Base-by-base conservation (phyloP, 2,113 vertebrate species). In the Grallaria varia region DNA sequence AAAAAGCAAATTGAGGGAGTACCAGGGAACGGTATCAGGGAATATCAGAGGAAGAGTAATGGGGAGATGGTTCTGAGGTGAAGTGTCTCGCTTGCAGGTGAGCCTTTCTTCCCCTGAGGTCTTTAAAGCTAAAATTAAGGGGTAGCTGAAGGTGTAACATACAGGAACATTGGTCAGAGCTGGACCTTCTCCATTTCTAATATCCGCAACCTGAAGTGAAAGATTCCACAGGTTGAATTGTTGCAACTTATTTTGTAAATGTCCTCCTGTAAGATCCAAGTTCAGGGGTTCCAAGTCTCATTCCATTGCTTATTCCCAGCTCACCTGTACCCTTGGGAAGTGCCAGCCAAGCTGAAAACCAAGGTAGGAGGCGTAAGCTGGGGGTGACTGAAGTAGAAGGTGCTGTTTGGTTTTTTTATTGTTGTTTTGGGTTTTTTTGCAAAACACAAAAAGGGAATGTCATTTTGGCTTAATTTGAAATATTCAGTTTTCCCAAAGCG, bases 171-270 rank as follows among this genome's bases (percentile, higher is more conserved):
- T 73, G 44, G 4, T 67, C 66, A 89, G 78, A 87, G 79, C 15
- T 60, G 49, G 25, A 42, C 9, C 18, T 86, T 47, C 71, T 63
- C 42, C 14, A 37, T 0, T 39, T 83, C 74, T 67, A 42, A 13
- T 25, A 28, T 10, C 35, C 19, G 4, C 56, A 62, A 16, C 7
- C n/a, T 47, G 64, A 84, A 66, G 14, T 4, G 50, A 66, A 59
- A 63, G 6, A 10, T 50, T 77, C 66, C 50, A 55, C 25, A 45
- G 68, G 55, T 40, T 23, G 76, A 53, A 80, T 4, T 10, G 47
- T 10, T 44, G 14, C 4, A 4, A 37, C 2, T 0, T 35, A 31
- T 13, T 78, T 89, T 6, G 1, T 15, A 27, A 37, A 30, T 25
- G 18, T 44, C 16, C 5, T 73, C 50, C 44, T 72, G 42, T 30